Conservation (phyloP, 2,797 vertebrate species). For the Lithobates pipiens region DNA sequence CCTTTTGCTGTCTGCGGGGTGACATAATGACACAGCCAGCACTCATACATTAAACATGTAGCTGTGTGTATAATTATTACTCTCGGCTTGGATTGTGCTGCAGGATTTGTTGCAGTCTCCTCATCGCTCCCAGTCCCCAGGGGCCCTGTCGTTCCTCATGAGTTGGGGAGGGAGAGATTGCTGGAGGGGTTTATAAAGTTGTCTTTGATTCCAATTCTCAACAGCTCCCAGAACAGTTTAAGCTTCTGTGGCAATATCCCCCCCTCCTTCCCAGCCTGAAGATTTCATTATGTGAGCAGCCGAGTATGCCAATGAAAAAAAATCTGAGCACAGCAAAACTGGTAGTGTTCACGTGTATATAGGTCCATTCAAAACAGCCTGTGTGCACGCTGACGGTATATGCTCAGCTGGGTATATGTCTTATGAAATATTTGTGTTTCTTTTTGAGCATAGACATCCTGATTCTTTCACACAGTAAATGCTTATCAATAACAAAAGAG, state of each 20-base stretch:
- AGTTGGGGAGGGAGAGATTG: slow-evolving; percentile 32
- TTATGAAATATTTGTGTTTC: background rate
- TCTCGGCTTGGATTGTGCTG: slow-evolving; percentile 13
- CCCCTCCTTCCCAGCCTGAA: slow-evolving; percentile 21
- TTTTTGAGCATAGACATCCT: too few relatives aligned
- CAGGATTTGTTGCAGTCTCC: slow-evolving; percentile 21
- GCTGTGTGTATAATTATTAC: slow-evolving; percentile 44
- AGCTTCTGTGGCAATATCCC: slow-evolving; percentile 52
- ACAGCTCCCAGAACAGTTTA: slow-evolving; percentile 50
- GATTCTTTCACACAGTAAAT: too few relatives aligned
- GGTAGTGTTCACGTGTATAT: background rate
- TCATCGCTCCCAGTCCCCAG: slow-evolving; percentile 13
- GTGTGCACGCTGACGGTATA: background rate
- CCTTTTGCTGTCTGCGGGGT: slow-evolving; percentile 12
- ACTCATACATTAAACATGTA: slow-evolving; percentile 53
- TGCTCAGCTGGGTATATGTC: background rate
- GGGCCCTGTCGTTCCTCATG: slow-evolving; percentile 24
- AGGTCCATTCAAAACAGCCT: background rate
- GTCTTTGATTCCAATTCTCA: slow-evolving; percentile 57
- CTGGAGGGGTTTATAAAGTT: slow-evolving; percentile 56
- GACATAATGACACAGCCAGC: slow-evolving; percentile 37
- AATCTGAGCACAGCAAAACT: slow-evolving; percentile 14
- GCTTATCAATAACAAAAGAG: too few relatives aligned
- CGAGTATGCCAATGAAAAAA: slow-evolving; percentile 23
- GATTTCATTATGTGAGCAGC: slow-evolving; percentile 53